These are phyloP conservation scores for Trididemnum miniatum DNA, from an alignment of 23 tunicate species.

Conservation along the genomic window DNA sequence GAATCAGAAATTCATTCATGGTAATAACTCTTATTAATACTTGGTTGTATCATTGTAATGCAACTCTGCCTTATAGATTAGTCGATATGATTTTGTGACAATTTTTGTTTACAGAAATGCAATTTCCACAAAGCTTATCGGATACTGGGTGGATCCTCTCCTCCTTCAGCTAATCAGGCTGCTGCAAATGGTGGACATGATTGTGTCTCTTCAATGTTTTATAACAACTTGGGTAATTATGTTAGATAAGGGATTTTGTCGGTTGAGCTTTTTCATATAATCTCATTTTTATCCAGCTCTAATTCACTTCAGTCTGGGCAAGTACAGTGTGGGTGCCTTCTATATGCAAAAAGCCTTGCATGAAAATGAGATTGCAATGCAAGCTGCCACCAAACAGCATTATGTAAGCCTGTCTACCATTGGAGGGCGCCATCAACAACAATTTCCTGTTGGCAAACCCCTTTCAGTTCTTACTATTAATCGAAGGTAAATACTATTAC, in stretches of 20 bases:
- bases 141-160: conserved; percentile 62
- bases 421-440: conserved; percentile 36
- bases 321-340: conserved; percentile 61
- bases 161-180: conserved; percentile 24
- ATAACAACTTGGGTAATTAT: conserved; percentile 75
- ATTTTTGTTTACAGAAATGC: conserved; percentile 49
- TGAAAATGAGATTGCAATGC: conserved; percentile 66
- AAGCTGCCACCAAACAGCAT: conserved; percentile 45
- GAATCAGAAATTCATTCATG: too few relatives aligned
- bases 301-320: conserved; percentile 64
- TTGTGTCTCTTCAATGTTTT: conserved; percentile 49
- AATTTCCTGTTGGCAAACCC: conserved; percentile 40
- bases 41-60: too few relatives aligned
- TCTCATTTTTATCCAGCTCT: conserved; percentile 49
- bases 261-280: too few relatives aligned
- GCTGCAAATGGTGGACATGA: conserved; percentile 26
- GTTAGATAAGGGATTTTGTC: too few relatives aligned
- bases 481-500: conserved; percentile 69
- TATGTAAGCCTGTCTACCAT: neutral
- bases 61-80: too few relatives aligned
- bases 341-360: conserved; percentile 73
- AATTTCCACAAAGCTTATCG: conserved; percentile 84
- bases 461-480: conserved; percentile 57
- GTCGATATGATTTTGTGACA: too few relatives aligned
- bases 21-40: too few relatives aligned